Base-by-base conservation (phyloP, 2,888 invertebrate species). In the Acrobasis suavella region DNA sequence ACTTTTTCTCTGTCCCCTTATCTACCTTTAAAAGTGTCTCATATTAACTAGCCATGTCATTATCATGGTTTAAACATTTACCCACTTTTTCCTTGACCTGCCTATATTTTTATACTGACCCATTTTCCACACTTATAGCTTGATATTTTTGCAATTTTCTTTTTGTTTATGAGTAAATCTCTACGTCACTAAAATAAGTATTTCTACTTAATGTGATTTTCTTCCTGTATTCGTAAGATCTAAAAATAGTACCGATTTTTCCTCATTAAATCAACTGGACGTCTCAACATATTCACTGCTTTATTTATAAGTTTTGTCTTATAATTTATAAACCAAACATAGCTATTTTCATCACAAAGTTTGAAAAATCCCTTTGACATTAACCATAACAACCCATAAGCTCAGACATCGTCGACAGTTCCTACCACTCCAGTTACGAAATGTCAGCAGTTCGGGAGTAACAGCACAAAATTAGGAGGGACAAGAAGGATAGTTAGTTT, bases 371-470 rank as follows among this genome's bases (percentile, higher is more conserved):
- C 0, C 8, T 17, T 14, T 56, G 56, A 56, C 56, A 42, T 8
- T 42, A 56, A 56, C 56, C 56, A 56, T 42, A 56, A 56, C 56
- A 56, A 55, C 16, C 55, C 15, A 1, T 37, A 38, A 17, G 5
- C 56, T 22, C 52, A 12, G 12, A 32, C 32, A 52, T 32, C 52
- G 12, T 32, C 52, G 9, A 32, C 22, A 12, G 6, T 8, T 12
- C 6, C 22, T 39, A 56, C 42, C 17, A 46, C 42, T 56, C 56
- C 56, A 16, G 42, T 56, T 56, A 56, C 56, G 56, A 56, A 56
- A 56, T 32, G 32, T 16, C 56, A 39, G 42, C 12, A 42, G 56
- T 42, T 56, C 22, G 42, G 56, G 56, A 46, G 14, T 5, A 14
- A 5, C 46, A 46, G 46, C n/a, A 14, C 14, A 46, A 46, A 46